A percentile compares a stretch with the other conserved stretches of the same genome.
Evolutionary conservation across 2,888 invertebrate genomes (phyloP).

Genomic region (Vanessa cardui): DNA sequence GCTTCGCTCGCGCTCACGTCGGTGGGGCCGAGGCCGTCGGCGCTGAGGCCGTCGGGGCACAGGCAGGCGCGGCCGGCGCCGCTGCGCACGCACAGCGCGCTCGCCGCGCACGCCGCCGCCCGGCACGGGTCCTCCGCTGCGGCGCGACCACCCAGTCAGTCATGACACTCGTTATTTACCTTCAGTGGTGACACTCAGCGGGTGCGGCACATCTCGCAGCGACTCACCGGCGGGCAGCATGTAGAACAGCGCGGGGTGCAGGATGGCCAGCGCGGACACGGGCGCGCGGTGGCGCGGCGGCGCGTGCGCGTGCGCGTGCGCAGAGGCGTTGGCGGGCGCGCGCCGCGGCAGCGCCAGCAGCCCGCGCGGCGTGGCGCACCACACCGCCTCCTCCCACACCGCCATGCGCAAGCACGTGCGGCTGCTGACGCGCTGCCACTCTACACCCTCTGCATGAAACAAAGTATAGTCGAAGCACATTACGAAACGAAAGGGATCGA

Average conservation of each 20-base stretch:
- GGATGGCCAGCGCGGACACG: slow-evolving; percentile 49
- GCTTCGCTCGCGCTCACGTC: slow-evolving; percentile 44
- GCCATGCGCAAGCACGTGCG: slow-evolving; percentile 56
- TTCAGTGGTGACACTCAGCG: too few species aligned
- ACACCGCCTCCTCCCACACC: slow-evolving; percentile 68
- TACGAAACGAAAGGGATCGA: too few species aligned
- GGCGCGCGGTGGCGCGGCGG: slow-evolving; percentile 46
- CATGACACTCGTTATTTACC: too few species aligned
- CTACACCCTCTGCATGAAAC: slow-evolving; percentile 24
- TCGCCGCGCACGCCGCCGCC: slow-evolving; percentile 79
- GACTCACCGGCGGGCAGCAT: slow-evolving; percentile 42
- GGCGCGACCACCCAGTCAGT: slow-evolving; percentile 64
- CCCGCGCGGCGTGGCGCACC: slow-evolving; percentile 64
- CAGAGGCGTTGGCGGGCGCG: slow-evolving; percentile 23
- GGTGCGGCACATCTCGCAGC: too few species aligned
- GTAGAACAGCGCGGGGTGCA: slow-evolving; percentile 51
- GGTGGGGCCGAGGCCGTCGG: slow-evolving; percentile 62
- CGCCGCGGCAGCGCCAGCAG: slow-evolving; percentile 58
- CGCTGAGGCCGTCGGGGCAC: slow-evolving; percentile 80
- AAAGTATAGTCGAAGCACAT: too few species aligned
- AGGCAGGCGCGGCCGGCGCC: slow-evolving; percentile 71
- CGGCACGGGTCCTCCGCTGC: slow-evolving; percentile 83
- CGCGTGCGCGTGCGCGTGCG: slow-evolving; percentile 33
- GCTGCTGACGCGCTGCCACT: slow-evolving; percentile 37
- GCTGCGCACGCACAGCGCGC: slow-evolving; percentile 84